Percentiles rank a stretch among this genome's conserved stretches.
phyloP scores from a whole-genome alignment of 2,797 vertebrate genomes.

The Odontamblyopus rebecca region DNA sequence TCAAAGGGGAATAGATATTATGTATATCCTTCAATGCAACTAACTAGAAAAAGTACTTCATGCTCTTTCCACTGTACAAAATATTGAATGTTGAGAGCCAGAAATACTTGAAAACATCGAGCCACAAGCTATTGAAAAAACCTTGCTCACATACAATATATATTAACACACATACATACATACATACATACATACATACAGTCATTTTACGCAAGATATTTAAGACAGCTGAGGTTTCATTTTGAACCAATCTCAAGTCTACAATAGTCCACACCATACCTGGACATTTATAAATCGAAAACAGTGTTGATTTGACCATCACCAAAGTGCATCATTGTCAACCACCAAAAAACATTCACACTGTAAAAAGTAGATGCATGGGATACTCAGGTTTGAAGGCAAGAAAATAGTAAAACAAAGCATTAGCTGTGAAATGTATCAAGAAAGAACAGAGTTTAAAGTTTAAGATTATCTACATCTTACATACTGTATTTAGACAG shows the following conservation, averaged over 20 bases:
- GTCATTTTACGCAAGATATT: conserved; percentile 63
- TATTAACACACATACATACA: conserved; percentile 38
- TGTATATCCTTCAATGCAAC: conserved; percentile 32
- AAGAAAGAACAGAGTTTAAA: conserved; percentile 32
- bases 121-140: conserved; percentile 62
- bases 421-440: conserved; percentile 14
- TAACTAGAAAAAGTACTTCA: conserved; percentile 60
- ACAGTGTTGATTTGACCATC: conserved; percentile 64
- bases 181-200: conserved; percentile 35
- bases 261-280: conserved; percentile 57
- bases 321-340: conserved; percentile 60
- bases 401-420: conserved; percentile 23
- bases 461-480: conserved; percentile 15
- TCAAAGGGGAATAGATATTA: conserved; percentile 31
- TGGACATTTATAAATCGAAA: conserved; percentile 56
- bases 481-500: conserved; percentile 15
- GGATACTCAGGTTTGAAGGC: conserved; percentile 27
- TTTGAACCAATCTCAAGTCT: conserved; percentile 53
- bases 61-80: conserved; percentile 58
- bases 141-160: conserved; percentile 49
- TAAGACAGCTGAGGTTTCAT: conserved; percentile 72
- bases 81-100: conserved; percentile 60
- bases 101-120: conserved; percentile 62
- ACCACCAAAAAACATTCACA: conserved; percentile 50
- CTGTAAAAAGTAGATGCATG: conserved; percentile 31